phyloP scores from a whole-genome alignment of 1,140 invertebrate genomes.

The Coptotermes formosanus region DNA sequence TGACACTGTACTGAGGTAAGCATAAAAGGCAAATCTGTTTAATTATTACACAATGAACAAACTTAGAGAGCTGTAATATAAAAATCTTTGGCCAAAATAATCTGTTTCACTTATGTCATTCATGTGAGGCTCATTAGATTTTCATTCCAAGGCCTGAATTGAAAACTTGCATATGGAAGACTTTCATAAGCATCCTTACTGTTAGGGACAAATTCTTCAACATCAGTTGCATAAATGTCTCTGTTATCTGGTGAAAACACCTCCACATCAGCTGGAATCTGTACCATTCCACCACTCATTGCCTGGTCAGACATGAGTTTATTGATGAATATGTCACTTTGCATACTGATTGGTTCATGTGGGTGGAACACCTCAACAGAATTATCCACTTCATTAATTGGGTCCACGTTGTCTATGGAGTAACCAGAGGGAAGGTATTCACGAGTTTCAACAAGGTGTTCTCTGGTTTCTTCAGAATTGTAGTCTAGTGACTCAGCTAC shows the following conservation, averaged over 20 bases:
- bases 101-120: not conserved
- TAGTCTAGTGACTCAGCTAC: conserved; percentile 17
- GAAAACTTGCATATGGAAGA: not conserved
- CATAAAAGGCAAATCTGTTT: not conserved
- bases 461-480: not conserved
- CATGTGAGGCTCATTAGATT: not conserved
- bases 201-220: not conserved
- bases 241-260: not conserved
- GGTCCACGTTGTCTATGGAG: conserved; percentile 8
- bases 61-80: not conserved
- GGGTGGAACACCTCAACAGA: not conserved
- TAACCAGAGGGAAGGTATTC: not conserved
- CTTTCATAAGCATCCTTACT: not conserved
- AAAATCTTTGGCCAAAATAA: not conserved
- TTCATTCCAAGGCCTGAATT: not conserved
- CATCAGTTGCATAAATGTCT: not conserved
- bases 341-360: not conserved
- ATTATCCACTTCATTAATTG: conserved; percentile 16
- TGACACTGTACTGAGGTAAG: not conserved
- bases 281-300: not conserved
- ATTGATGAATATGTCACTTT: not conserved
- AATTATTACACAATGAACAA: not conserved
- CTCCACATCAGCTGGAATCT: not conserved
- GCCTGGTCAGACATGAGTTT: not conserved
- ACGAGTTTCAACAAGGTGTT: conserved; percentile 4